Evolutionary conservation across 2,888 invertebrate genomes (phyloP).

Genomic region (Zonitis immaculata): DNA sequence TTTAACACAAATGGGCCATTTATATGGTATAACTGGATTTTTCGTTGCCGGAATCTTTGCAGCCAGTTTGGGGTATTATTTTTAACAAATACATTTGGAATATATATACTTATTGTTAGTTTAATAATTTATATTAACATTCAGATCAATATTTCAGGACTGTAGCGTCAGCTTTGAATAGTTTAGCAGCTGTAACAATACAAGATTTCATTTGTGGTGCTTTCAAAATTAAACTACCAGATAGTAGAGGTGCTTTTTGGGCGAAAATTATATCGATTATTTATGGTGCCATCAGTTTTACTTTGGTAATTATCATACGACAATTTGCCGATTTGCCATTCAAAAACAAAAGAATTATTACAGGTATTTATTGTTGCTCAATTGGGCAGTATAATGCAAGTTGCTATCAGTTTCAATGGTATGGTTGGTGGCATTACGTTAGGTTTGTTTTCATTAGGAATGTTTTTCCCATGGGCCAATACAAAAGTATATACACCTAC

Average conservation of each 20-base stretch:
- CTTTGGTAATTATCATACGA: slow-evolving; percentile 48
- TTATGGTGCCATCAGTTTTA: slow-evolving; percentile 64
- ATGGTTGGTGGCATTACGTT: slow-evolving; percentile 85
- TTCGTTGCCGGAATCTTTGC: slow-evolving; percentile 96
- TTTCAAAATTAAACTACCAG: slow-evolving; percentile 65
- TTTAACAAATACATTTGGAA: too few species aligned
- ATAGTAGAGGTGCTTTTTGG: slow-evolving; percentile 69
- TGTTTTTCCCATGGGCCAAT: slow-evolving; percentile 85
- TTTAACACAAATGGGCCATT: slow-evolving; percentile 71
- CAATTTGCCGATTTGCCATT: too few species aligned
- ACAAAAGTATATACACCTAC: slow-evolving; percentile 57
- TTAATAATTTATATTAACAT: slow-evolving; percentile 27
- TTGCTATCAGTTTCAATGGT: slow-evolving; percentile 83
- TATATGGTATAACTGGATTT: slow-evolving; percentile 80
- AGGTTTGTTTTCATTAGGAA: slow-evolving; percentile 82
- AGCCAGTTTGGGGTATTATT: slow-evolving; percentile 81
- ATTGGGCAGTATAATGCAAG: slow-evolving; percentile 83
- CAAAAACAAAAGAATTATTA: too few species aligned
- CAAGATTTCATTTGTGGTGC: slow-evolving; percentile 79
- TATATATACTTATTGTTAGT: too few species aligned
- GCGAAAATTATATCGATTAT: slow-evolving; percentile 65
- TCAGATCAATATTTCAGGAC: slow-evolving; percentile 59
- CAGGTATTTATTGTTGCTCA: slow-evolving; percentile 82
- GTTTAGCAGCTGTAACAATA: slow-evolving; percentile 84
- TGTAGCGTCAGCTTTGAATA: slow-evolving; percentile 92